phyloP scores from a whole-genome alignment of 2,113 vertebrate species.

The Progne subis region DNA sequence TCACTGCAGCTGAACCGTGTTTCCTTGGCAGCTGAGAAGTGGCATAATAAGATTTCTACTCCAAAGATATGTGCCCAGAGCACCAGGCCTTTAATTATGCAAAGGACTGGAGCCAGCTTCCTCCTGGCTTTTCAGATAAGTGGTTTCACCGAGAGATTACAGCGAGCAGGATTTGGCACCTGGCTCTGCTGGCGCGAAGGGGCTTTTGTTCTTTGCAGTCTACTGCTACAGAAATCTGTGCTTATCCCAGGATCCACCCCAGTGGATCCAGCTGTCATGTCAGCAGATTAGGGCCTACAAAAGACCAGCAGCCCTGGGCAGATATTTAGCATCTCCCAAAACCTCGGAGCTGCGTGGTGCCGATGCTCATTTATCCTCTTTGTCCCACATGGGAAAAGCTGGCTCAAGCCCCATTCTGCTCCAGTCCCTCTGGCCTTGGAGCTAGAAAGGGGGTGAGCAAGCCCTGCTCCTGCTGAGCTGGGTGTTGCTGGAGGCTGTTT shows the following conservation, averaged over 20 bases:
- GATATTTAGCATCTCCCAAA: neutral
- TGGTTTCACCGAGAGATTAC: neutral
- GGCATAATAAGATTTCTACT: neutral
- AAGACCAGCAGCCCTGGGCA: neutral
- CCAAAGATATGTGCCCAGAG: neutral
- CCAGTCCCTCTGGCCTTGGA: neutral
- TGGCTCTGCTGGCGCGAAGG: neutral
- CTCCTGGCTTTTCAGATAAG: conserved; percentile 36
- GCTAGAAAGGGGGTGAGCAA: neutral
- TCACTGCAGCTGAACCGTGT: neutral
- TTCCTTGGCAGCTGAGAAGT: neutral
- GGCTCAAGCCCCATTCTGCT: neutral
- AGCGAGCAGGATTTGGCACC: neutral
- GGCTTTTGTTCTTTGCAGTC: neutral
- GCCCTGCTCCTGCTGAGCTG: neutral
- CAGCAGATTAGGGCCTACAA: conserved; percentile 24
- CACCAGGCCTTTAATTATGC: conserved; percentile 23
- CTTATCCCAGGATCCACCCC: neutral
- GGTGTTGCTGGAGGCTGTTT: neutral
- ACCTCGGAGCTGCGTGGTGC: neutral
- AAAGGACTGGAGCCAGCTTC: conserved; percentile 32
- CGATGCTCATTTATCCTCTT: neutral
- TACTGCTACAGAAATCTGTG: neutral
- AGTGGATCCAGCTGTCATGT: conserved; percentile 5
- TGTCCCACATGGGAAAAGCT: neutral